Evolutionary conservation across 2,113 vertebrate species (phyloP).

Genomic region (Solenodon paradoxus): DNA sequence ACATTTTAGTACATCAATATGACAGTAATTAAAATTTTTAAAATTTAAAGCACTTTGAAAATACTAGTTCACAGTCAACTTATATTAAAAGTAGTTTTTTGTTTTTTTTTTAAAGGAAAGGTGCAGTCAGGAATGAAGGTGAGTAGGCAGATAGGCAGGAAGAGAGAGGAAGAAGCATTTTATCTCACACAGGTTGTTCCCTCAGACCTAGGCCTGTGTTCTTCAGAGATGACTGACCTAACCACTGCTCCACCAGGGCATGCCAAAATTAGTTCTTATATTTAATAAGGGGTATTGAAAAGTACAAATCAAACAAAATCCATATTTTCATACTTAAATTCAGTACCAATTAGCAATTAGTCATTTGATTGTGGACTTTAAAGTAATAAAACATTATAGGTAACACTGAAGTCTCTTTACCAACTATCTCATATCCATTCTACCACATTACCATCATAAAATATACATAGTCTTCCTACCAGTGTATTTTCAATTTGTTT

Average conservation of each 20-base stretch:
- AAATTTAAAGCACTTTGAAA: constrained; percentile 12
- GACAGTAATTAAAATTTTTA: constrained; percentile 27
- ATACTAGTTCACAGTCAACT: background rate
- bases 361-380: background rate
- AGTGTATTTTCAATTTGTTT: background rate
- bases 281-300: constrained; percentile 35
- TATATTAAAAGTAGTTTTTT: background rate
- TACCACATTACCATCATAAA: background rate
- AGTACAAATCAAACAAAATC: constrained; percentile 30
- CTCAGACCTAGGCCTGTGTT: too few species aligned
- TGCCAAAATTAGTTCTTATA: constrained; percentile 1
- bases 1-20: background rate
- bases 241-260: too few species aligned
- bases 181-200: too few species aligned
- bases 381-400: background rate
- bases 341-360: background rate
- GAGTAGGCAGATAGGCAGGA: too few species aligned
- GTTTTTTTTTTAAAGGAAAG: too few species aligned
- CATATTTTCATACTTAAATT: background rate
- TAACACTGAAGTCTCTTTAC: background rate
- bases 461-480: background rate
- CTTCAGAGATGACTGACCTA: too few species aligned
- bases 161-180: too few species aligned
- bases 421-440: background rate
- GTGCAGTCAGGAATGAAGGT: too few species aligned